Evolutionary conservation across 53 echinoderm and acorn worm genomes (phyloP).

Genomic region (Glandiceps talaboti): DNA sequence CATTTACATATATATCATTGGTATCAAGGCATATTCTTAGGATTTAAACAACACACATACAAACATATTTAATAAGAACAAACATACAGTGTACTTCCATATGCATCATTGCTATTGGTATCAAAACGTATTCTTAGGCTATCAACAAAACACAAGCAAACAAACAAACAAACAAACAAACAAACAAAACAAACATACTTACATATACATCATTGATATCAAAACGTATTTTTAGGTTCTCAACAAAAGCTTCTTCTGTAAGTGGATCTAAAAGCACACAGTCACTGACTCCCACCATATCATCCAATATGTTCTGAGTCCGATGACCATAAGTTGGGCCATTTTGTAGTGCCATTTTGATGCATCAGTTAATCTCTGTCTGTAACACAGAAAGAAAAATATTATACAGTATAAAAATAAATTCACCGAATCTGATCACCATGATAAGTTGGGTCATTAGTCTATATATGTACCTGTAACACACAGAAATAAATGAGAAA

Average conservation of each 20-base stretch:
- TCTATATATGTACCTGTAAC: no score
- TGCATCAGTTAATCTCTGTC: no score
- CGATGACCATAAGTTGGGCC: slow-evolving; percentile 34
- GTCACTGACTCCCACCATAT: slow-evolving; percentile 86
- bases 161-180: no score
- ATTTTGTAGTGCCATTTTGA: slow-evolving; percentile 26
- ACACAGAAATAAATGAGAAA: no score
- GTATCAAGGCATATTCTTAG: no score
- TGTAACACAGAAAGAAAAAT: no score
- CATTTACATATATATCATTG: no score
- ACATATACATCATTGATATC: slow-evolving; percentile 70
- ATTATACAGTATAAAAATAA: no score
- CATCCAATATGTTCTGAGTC: slow-evolving; percentile 55
- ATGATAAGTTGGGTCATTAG: no score
- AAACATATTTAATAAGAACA: background rate
- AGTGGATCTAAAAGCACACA: slow-evolving; percentile 81
- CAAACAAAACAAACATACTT: slow-evolving; percentile 37
- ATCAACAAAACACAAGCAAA: background rate
- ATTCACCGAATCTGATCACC: no score
- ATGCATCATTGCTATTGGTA: background rate
- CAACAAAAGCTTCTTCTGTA: slow-evolving; percentile 72
- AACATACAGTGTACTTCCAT: background rate
- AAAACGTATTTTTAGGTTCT: slow-evolving; percentile 66
- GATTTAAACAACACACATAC: no score
- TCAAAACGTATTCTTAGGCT: background rate